A percentile compares a stretch with the other conserved stretches of the same genome.
Conservation (phyloP, 2,797 vertebrate species). For the Alfaro cultratus region DNA sequence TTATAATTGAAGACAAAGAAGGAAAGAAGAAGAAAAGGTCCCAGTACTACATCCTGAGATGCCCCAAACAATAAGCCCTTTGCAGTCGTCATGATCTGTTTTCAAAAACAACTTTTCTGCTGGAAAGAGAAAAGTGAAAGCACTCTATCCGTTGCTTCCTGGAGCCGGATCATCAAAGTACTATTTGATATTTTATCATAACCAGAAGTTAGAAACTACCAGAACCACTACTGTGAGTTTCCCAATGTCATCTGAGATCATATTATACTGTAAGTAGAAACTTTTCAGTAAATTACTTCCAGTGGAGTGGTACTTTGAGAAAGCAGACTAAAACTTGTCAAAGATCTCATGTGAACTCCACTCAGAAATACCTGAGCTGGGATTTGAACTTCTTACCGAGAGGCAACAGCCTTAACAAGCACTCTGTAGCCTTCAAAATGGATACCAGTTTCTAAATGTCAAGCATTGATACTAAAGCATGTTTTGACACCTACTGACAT, state of each 20-base stretch:
- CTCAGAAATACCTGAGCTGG: not conserved
- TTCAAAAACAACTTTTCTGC: too few species aligned
- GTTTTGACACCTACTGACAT: conserved; percentile 1
- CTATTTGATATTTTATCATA: not conserved
- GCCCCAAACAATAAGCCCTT: too few species aligned
- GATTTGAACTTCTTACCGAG: conserved; percentile 1
- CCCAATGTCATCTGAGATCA: not conserved
- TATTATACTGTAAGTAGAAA: not conserved
- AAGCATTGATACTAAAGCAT: conserved; percentile 7
- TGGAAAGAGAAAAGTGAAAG: not conserved
- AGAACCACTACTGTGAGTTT: not conserved
- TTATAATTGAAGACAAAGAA: not conserved
- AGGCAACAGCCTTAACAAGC: not conserved
- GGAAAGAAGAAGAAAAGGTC: not conserved
- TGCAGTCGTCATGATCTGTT: too few species aligned
- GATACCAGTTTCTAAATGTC: conserved; percentile 10
- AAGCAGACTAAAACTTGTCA: not conserved
- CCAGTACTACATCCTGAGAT: not conserved
- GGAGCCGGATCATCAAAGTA: not conserved
- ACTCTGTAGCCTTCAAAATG: conserved; percentile 4
- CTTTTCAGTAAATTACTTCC: not conserved
- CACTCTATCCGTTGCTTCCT: not conserved
- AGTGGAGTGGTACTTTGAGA: not conserved
- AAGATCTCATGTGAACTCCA: not conserved
- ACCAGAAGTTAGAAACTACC: not conserved